Base-by-base conservation (phyloP, 2,888 invertebrate genomes). In the Pyrrhia umbra region DNA sequence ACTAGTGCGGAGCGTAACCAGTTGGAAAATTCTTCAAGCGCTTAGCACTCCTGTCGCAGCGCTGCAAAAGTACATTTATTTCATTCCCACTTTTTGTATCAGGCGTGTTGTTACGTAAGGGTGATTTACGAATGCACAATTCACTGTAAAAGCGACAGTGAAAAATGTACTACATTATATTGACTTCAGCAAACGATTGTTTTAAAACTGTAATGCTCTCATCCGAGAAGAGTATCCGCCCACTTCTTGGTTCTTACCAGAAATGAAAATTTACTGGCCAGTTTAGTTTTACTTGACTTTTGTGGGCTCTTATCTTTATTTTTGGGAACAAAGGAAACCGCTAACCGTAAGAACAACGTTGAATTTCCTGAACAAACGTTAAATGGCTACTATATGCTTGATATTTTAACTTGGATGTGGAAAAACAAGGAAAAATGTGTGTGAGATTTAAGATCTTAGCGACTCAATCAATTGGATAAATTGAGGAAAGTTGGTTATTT, bases 61-160 rank as follows among this genome's bases (percentile, higher is more conserved):
- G 49, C 61, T 68, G 70, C 76, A 55, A 60, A 64, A 75, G 63
- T 67, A 78, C 71, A 82, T 81, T 85, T 81, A 81, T 84, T 85
- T 80, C 75, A 79, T 84, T 81, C 71, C 63, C 66, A 80, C 83
- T 87, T 85, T 86, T 86, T 87, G 77, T 82, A 86, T 83, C 77
- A 78, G 77, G 68, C 79, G 77, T 75, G 79, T 83, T 79, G 81
- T 77, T 81, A 82, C 81, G 80, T 82, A 75, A 79, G 76, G 72
- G 84, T 87, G 87, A 87, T 88, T 87, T 87, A 86, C 85, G 82
- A 80, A 86, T 82, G 81, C 83, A 86, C 85, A 84, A 81, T 86
- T 80, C 82, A 83, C 79, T 78, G 81, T 80, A 81, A 85, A 85
- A 83, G 79, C 77, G 87, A 87, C 86, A 86, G 77, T 84, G 87